Conservation (phyloP, 2,113 vertebrate genomes). For the Ictidomys tridecemlineatus region DNA sequence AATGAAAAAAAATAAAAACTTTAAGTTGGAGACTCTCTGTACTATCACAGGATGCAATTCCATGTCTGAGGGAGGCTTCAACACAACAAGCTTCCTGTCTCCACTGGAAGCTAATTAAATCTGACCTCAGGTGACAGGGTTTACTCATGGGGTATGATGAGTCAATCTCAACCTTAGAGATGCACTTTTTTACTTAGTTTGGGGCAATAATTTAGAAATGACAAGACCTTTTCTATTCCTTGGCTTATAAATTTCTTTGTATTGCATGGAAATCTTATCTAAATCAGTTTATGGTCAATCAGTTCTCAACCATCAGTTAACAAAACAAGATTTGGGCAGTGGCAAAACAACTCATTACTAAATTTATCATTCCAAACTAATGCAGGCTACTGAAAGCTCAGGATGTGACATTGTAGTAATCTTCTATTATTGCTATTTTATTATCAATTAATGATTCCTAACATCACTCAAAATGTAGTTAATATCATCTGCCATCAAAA, state of each 20-base stretch:
- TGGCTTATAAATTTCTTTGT: slow-evolving; percentile 56
- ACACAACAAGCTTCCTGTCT: background rate
- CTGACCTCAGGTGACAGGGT: slow-evolving; percentile 79
- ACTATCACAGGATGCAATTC: accelerated
- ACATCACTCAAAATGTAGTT: background rate
- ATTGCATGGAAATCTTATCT: slow-evolving; percentile 57
- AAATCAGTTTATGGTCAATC: background rate
- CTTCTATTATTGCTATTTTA: background rate
- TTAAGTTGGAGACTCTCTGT: background rate
- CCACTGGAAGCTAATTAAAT: background rate
- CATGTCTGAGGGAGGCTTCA: background rate
- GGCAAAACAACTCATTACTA: background rate
- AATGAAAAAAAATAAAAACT: background rate
- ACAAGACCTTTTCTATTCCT: slow-evolving; percentile 36
- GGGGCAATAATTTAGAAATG: slow-evolving; percentile 57
- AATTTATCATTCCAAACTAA: slow-evolving; percentile 4
- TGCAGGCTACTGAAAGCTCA: background rate
- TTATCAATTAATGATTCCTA: background rate
- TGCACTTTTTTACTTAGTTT: background rate
- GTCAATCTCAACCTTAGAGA: background rate
- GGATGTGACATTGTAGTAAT: background rate
- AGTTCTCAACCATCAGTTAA: slow-evolving; percentile 13
- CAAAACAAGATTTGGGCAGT: slow-evolving; percentile 2
- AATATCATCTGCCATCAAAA: background rate
- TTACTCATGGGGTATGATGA: slow-evolving; percentile 52